These are phyloP conservation scores for Montipora foliosa DNA, from an alignment of 64 coral and sea anemone genomes.

Conservation along the genomic window DNA sequence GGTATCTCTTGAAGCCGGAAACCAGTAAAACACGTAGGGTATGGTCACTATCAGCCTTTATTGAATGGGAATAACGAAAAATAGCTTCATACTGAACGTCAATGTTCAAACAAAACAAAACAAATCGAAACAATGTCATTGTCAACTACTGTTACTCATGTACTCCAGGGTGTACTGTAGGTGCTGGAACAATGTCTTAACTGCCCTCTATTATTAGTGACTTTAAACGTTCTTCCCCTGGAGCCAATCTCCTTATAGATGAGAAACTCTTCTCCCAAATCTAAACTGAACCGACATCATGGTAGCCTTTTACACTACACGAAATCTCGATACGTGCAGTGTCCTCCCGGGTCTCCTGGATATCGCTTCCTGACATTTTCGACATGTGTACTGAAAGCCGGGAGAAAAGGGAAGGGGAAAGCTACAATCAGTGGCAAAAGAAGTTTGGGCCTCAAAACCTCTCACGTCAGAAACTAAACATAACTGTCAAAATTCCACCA, in stretches of 20 bases:
- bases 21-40: background rate
- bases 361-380: too few species aligned
- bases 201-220: background rate
- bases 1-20: background rate
- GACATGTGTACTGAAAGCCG: too few species aligned
- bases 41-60: background rate
- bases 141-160: conserved; percentile 22
- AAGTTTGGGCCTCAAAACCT: too few species aligned
- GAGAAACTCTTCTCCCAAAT: background rate
- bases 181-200: background rate
- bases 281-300: background rate
- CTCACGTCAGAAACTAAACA: too few species aligned
- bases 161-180: background rate
- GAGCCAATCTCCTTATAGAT: conserved; percentile 6
- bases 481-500: too few species aligned
- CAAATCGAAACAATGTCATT: background rate
- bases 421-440: too few species aligned
- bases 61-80: conserved; percentile 12
- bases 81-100: conserved; percentile 20
- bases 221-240: background rate
- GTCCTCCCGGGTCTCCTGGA: background rate
- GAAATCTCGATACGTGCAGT: background rate
- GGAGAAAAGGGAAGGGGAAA: too few species aligned
- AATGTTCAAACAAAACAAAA: conserved; percentile 24
- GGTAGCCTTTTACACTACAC: conserved; percentile 2